A percentile compares a stretch with the other conserved stretches of the same genome.
phyloP scores from a whole-genome alignment of 2,888 invertebrate species.

The Lasioglossum figueresi region DNA sequence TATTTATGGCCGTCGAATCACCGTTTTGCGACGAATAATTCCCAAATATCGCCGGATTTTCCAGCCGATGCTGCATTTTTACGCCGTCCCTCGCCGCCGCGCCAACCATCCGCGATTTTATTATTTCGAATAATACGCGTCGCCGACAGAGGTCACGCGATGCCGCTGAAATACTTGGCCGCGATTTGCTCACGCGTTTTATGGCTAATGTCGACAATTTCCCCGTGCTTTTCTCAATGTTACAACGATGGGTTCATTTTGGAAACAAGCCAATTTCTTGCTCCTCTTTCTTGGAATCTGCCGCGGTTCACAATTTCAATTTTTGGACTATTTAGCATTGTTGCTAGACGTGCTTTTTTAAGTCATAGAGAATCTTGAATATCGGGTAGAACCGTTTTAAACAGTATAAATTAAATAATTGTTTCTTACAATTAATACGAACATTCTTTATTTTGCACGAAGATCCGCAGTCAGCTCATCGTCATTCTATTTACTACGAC shows the following conservation, averaged over 20 bases:
- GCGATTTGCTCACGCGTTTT: neutral
- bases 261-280: neutral
- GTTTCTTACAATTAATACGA: neutral
- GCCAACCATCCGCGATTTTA: slow-evolving; percentile 29
- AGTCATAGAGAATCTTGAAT: neutral
- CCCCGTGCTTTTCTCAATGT: neutral
- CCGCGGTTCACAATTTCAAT: neutral
- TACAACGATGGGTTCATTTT: neutral
- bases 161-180: neutral
- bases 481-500: too few species aligned
- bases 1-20: slow-evolving; percentile 61
- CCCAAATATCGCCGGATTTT: slow-evolving; percentile 48
- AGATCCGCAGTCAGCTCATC: too few species aligned
- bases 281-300: neutral
- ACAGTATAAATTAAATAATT: too few species aligned
- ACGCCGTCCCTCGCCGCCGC: neutral
- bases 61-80: slow-evolving; percentile 12
- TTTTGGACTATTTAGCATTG: neutral
- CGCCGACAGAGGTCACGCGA: neutral
- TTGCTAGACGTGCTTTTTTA: neutral
- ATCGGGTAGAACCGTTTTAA: too few species aligned
- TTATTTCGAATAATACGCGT: slow-evolving; percentile 34
- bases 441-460: neutral
- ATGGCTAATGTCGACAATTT: neutral
- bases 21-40: slow-evolving; percentile 55